Percentiles rank a stretch among this genome's conserved stretches.
These are phyloP conservation scores for Lasiommata megera DNA, from an alignment of 2,888 invertebrate species.

Conservation along the genomic window DNA sequence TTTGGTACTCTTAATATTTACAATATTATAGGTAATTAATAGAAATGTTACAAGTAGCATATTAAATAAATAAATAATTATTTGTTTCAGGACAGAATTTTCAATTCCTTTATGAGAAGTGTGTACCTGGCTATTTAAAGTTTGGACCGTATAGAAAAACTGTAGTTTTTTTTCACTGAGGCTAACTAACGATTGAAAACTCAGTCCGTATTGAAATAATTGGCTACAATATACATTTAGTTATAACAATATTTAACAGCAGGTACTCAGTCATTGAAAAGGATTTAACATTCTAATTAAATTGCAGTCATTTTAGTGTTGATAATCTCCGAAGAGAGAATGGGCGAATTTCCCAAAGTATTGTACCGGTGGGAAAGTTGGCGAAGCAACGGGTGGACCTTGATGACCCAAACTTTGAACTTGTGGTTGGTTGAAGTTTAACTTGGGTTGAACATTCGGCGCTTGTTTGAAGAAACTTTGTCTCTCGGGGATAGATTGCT, in stretches of 20 bases:
- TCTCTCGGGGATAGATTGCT: slow-evolving; percentile 10
- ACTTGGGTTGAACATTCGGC: slow-evolving; percentile 17
- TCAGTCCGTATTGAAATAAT: neutral
- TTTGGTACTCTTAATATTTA: neutral
- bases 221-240: neutral
- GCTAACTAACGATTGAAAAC: too few species aligned
- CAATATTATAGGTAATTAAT: neutral
- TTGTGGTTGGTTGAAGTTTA: slow-evolving; percentile 16
- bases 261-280: neutral
- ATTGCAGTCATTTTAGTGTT: slow-evolving; percentile 17
- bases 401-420: slow-evolving; percentile 34
- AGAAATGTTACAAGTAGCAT: neutral
- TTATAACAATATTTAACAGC: neutral
- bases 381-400: slow-evolving; percentile 36
- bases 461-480: slow-evolving; percentile 20
- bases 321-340: slow-evolving; percentile 44
- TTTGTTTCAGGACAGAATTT: neutral
- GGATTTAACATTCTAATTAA: neutral
- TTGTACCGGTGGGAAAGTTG: slow-evolving; percentile 56
- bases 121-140: too few species aligned
- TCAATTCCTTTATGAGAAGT: too few species aligned
- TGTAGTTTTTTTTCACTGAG: too few species aligned
- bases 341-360: slow-evolving; percentile 64
- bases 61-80: neutral
- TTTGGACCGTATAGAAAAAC: too few species aligned